Percentiles rank a stretch among this genome's conserved stretches.
These are phyloP conservation scores for Bombus superbus DNA, from an alignment of 1,140 invertebrate genomes.

Conservation along the genomic window DNA sequence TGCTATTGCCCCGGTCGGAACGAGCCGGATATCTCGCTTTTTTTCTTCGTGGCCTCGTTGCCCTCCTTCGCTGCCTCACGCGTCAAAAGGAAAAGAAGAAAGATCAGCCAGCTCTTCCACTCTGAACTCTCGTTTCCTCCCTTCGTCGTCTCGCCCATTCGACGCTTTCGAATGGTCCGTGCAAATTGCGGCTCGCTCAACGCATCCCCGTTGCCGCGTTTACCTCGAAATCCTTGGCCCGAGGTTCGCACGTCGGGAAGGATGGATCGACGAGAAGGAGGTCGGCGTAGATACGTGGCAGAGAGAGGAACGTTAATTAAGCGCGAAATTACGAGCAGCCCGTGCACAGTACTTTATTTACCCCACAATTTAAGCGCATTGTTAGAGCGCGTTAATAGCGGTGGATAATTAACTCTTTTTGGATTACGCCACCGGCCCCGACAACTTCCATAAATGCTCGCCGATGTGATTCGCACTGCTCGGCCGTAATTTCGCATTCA, in stretches of 20 bases:
- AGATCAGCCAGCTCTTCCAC: background rate
- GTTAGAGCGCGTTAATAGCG: too few relatives aligned
- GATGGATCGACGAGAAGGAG: constrained; percentile 29
- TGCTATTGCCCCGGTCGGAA: background rate
- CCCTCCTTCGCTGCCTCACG: background rate
- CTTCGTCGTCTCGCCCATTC: background rate
- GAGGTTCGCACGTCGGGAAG: constrained; percentile 16
- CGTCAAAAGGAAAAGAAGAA: constrained; percentile 30
- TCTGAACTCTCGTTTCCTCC: background rate
- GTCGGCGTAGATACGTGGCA: background rate
- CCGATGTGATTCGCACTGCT: constrained; percentile 3
- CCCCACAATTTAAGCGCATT: too few relatives aligned
- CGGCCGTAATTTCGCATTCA: background rate
- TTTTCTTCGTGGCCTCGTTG: constrained; percentile 1
- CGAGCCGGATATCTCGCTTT: constrained; percentile 12
- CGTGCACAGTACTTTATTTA: background rate
- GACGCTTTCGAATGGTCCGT: background rate
- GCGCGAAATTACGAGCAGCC: constrained; percentile 24
- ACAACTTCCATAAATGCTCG: constrained; percentile 3
- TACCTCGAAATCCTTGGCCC: constrained; percentile 19
- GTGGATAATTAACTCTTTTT: too few relatives aligned
- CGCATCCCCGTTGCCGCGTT: constrained; percentile 24
- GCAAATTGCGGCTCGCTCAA: constrained; percentile 45
- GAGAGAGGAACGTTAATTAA: constrained; percentile 27
- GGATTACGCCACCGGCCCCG: background rate